Evolutionary conservation across 2,888 invertebrate species (phyloP).

Genomic region (Tetranychus truncatus): DNA sequence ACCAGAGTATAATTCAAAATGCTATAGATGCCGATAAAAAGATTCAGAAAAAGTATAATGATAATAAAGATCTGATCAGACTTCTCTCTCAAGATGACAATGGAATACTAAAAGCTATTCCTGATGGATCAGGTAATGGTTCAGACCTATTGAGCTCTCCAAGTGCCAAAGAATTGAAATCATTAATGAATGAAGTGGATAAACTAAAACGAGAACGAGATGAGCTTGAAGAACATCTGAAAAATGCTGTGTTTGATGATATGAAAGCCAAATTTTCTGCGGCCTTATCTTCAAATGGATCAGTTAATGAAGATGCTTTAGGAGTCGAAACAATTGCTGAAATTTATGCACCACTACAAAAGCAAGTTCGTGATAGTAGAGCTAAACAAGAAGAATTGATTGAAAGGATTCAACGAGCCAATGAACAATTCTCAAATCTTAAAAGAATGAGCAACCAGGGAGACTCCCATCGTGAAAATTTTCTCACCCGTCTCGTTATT

Average conservation of each 20-base stretch:
- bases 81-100: slow-evolving; percentile 39
- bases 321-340: slow-evolving; percentile 52
- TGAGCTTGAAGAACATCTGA: slow-evolving; percentile 65
- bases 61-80: slow-evolving; percentile 57
- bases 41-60: slow-evolving; percentile 66
- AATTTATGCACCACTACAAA: slow-evolving; percentile 55
- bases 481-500: slow-evolving; percentile 64
- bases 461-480: slow-evolving; percentile 48
- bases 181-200: slow-evolving; percentile 65
- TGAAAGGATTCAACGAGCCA: slow-evolving; percentile 44
- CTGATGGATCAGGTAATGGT: slow-evolving; percentile 37
- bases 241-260: slow-evolving; percentile 41
- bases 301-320: slow-evolving; percentile 54
- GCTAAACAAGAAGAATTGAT: slow-evolving; percentile 51
- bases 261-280: slow-evolving; percentile 48
- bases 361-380: slow-evolving; percentile 49
- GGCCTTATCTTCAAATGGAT: slow-evolving; percentile 55
- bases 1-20: slow-evolving; percentile 70
- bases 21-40: slow-evolving; percentile 60
- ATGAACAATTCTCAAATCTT: slow-evolving; percentile 26
- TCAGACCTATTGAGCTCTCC: slow-evolving; percentile 33
- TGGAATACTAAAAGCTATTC: slow-evolving; percentile 49
- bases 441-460: slow-evolving; percentile 11
- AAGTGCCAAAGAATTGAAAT: slow-evolving; percentile 47
- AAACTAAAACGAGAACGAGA: slow-evolving; percentile 72